Evolutionary conservation across 2,113 vertebrate species (phyloP), one percentile per base, ranked within the genome.

Genomic region (Ifrita kowaldi): DNA sequence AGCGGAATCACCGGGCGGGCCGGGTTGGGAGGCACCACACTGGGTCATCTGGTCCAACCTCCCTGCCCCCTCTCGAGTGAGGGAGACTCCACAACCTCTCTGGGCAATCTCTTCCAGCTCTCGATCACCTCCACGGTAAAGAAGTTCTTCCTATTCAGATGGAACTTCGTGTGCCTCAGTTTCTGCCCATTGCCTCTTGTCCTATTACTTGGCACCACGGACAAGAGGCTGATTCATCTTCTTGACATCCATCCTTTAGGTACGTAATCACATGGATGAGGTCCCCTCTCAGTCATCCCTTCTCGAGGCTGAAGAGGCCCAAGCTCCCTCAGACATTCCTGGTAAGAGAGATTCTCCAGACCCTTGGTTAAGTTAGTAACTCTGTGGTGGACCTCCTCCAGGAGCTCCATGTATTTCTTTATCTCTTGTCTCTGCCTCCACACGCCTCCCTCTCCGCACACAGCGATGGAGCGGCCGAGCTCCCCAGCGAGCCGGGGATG

Each of bases 11-110:
- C 84, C 13, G 64, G 41, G 0, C 32, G 56, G 64, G 47, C 12
- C 41, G 0, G n/a, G 16, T 0, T 4, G 56, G 64, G 41, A 17
- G 16, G 20, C 20, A n/a, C 16, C 57, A 0, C 41, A 0, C 30
- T 1, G 57, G 49, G 57, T 4, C 75, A 41, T 2, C 85, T 10
- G 49, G 30, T 22, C 42, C 86, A 4, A 4, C 30, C 42, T 64
- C 57, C 75, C 57, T 13, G 67, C 32, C 23, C 35, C 15, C 27
- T 23, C 26, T 26, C 30, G 17, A 10, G 50, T 3, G 63, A 18
- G 26, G 63, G 56, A 35, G 4, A 13, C 19, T 35, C 4, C 67
- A 5, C 59, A 17, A 2, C 21, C 49, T 49, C 9, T 12, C 35
- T 23, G 42, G 76, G 22, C 27, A 16, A 2, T 2, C 12, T 28